Evolutionary conservation across 2,888 invertebrate species (phyloP).

Genomic region (Eristalis tenax): DNA sequence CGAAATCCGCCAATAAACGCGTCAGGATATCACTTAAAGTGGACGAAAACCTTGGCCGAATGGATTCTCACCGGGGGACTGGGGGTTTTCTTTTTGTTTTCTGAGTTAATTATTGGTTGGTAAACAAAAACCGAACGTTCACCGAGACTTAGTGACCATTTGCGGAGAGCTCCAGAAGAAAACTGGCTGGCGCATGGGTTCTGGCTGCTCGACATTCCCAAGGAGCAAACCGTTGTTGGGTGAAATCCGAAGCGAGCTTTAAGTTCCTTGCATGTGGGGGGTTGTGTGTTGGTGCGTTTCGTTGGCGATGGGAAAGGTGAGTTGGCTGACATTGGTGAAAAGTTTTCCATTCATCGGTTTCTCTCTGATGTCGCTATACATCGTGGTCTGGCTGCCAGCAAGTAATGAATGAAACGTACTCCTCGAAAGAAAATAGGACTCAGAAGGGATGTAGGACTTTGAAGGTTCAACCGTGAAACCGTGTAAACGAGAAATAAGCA

Average conservation of each 20-base stretch:
- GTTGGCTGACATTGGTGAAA: conserved; percentile 21
- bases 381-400: neutral
- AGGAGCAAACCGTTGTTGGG: conserved; percentile 29
- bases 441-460: neutral
- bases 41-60: neutral
- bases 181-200: conserved; percentile 56
- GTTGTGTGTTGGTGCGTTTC: neutral
- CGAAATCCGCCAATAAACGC: conserved; percentile 3
- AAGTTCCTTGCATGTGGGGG: neutral
- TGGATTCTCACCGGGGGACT: neutral
- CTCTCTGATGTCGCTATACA: neutral
- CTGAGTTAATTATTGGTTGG: conserved; percentile 31
- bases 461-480: neutral
- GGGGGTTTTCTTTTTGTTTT: conserved; percentile 5
- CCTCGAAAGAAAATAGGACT: neutral
- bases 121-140: conserved; percentile 44
- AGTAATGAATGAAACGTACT: conserved; percentile 25
- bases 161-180: conserved; percentile 45
- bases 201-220: conserved; percentile 25
- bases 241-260: conserved; percentile 23
- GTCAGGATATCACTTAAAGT: neutral
- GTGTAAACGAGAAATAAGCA: too few relatives aligned
- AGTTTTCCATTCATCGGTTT: conserved; percentile 36
- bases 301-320: conserved; percentile 12
- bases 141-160: conserved; percentile 11